Conservation (phyloP, 2,797 vertebrate genomes). For the Ara ararauna region DNA sequence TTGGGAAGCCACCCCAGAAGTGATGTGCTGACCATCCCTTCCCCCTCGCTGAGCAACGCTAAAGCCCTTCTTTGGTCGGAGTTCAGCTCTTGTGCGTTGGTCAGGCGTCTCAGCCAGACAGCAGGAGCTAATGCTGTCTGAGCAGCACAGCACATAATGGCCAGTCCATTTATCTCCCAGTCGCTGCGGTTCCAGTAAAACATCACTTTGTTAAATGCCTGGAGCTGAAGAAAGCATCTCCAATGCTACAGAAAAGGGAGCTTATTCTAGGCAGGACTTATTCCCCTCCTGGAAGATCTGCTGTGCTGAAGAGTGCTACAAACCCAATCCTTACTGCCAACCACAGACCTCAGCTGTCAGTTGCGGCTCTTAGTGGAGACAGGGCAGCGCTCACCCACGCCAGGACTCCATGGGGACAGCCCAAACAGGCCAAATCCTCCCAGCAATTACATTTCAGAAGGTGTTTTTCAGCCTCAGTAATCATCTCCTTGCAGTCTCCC, state of each 20-base stretch:
- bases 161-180: constrained; percentile 51
- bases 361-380: neutral
- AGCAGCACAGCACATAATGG: constrained; percentile 32
- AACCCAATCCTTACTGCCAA: neutral
- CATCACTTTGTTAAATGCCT: constrained; percentile 37
- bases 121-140: constrained; percentile 37
- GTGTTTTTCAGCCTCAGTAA: neutral
- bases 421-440: neutral
- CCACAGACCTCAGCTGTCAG: neutral
- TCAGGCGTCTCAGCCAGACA: constrained; percentile 48
- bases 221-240: neutral
- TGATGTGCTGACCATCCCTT: neutral
- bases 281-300: neutral
- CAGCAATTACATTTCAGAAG: neutral
- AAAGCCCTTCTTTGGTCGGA: neutral
- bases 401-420: neutral
- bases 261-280: neutral
- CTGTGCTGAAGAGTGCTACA: neutral
- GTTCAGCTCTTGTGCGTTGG: neutral
- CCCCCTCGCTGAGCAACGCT: neutral
- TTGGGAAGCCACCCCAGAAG: neutral
- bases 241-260: neutral
- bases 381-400: neutral
- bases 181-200: constrained; percentile 46
- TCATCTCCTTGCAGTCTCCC: neutral